phyloP scores from a whole-genome alignment of 2,888 invertebrate genomes.

The Amiota minor region DNA sequence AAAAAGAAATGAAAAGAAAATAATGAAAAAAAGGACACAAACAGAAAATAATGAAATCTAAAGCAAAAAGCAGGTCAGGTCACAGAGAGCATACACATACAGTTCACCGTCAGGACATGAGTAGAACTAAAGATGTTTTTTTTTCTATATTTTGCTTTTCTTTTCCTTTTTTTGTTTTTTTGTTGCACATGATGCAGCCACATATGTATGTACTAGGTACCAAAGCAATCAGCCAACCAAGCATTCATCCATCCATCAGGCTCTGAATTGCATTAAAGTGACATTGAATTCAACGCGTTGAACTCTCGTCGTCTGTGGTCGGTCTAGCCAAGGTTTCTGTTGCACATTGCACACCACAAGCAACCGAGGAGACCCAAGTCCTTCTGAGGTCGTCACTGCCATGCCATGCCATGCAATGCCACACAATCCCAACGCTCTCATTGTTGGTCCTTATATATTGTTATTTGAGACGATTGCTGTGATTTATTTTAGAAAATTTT shows the following conservation, averaged over 20 bases:
- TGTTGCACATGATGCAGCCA: too few species aligned
- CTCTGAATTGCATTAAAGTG: slow-evolving; percentile 55
- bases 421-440: background rate
- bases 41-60: background rate
- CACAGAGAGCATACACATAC: background rate
- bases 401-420: background rate
- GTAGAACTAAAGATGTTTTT: background rate
- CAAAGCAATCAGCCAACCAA: background rate
- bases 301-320: slow-evolving; percentile 9
- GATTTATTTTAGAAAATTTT: slow-evolving; percentile 13
- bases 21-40: background rate
- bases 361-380: too few species aligned
- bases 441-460: slow-evolving; percentile 13
- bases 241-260: slow-evolving; percentile 39
- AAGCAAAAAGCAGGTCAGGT: slow-evolving; percentile 45
- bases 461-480: slow-evolving; percentile 16
- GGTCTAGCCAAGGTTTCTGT: background rate
- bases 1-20: slow-evolving; percentile 40
- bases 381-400: background rate
- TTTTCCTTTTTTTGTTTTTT: too few species aligned
- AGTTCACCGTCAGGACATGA: too few species aligned
- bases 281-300: slow-evolving; percentile 51
- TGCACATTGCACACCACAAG: too few species aligned
- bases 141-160: background rate
- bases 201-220: too few species aligned